Percentiles rank a stretch among this genome's conserved stretches.
Conservation (phyloP, 1,140 invertebrate species). For the Bombus polaris region DNA sequence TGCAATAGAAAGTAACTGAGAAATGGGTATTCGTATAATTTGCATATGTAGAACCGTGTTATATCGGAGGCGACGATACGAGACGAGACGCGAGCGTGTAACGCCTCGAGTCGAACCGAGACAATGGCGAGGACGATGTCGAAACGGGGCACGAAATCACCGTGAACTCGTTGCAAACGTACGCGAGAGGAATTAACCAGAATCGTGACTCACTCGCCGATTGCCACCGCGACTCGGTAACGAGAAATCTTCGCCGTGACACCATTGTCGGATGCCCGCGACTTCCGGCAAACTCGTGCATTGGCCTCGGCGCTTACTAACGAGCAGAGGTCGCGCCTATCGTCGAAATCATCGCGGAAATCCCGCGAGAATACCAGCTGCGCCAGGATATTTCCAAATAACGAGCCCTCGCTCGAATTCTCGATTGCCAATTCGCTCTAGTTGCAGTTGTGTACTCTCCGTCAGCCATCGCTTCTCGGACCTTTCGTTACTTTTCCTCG, state of each 20-base stretch:
- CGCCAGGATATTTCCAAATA: not conserved
- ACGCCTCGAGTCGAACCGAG: not conserved
- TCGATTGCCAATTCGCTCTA: not conserved
- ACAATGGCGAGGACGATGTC: slow-evolving; percentile 16
- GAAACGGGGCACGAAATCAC: not conserved
- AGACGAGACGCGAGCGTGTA: not conserved
- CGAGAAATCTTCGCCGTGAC: slow-evolving; percentile 44
- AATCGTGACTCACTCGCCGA: slow-evolving; percentile 44
- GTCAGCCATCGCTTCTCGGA: not conserved
- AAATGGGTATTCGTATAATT: too few relatives aligned
- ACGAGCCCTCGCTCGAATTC: not conserved
- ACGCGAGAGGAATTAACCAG: slow-evolving; percentile 39
- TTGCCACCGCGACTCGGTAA: slow-evolving; percentile 13
- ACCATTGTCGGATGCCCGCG: slow-evolving; percentile 34
- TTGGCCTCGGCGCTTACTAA: slow-evolving; percentile 3
- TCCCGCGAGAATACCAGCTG: not conserved
- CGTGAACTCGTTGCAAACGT: slow-evolving; percentile 23
- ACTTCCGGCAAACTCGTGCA: slow-evolving; percentile 28
- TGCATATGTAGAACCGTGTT: too few relatives aligned
- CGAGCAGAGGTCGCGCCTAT: not conserved
- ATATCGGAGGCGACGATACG: not conserved
- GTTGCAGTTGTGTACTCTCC: not conserved
- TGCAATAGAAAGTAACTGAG: too few relatives aligned
- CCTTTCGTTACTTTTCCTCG: not conserved
- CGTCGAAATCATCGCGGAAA: not conserved